Base-by-base conservation (phyloP, 92 coral and sea anemone genomes). In the Micromussa lordhowensis region DNA sequence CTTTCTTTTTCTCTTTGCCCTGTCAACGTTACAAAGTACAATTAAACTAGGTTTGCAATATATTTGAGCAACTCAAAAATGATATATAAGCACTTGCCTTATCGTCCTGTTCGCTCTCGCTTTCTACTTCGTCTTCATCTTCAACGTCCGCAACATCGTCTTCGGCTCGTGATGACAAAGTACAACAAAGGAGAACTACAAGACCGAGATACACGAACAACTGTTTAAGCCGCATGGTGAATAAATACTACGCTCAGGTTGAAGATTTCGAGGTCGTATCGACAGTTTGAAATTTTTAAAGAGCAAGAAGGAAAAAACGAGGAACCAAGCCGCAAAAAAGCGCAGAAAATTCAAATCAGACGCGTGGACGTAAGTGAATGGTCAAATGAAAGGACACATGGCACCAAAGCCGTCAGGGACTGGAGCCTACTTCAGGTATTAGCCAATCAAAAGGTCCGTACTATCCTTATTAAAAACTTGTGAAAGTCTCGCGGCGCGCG, bases 331-430 rank as follows among this genome's bases (percentile, higher is more conserved):
- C 91, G 83, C 93, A 26, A 57, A 76, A 61, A 17, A 85, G 51
- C 57, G 61, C 61, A 48, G 66, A 30, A 16, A 63, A 86, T 86
- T 86, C 77, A 86, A 86, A 86, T 64, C 38, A 32, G 85, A 95
- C 98, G 95, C 98, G 98, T 95, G 98, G 98, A 95, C 74, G 94
- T 77, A 90, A 95, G 68, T 93, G 96, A 95, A 95, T 95, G 98
- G 98, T 95, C 94, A 84, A 85, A 82, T 83, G 82, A 76, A 84
- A 57, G 83, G 91, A 95, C 98, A 91, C 96, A 95, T 93, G 95
- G 93, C 91, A 81, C 79, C 28, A 81, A 30, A 34, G 44, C 75
- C 88, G 85, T 8, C 24, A 85, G 63, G 55, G 94, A 91, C 88
- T 87, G 94, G 91, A 81, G 30, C 16, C 74, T n/a, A 57, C 3